phyloP scores from a whole-genome alignment of 2,113 vertebrate species.

The Phalacrocorax pelagicus region DNA sequence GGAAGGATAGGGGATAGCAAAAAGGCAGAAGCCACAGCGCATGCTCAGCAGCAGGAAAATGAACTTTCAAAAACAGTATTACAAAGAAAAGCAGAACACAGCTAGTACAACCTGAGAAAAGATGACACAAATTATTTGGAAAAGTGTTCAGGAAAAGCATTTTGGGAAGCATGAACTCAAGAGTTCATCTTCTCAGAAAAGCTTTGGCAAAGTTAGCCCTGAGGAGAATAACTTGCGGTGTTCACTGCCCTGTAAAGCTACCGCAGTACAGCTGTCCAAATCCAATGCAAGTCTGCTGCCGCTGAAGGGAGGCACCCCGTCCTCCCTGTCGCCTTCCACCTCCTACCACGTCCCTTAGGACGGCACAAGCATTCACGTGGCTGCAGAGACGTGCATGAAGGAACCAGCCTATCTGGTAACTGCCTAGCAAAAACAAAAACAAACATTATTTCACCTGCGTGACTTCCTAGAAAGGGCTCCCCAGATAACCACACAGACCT shows the following conservation, averaged over 20 bases:
- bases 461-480: background rate
- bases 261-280: background rate
- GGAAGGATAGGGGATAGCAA: too few species aligned
- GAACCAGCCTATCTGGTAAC: background rate
- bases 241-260: background rate
- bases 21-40: background rate
- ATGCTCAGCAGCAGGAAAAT: rapidly evolving
- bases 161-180: background rate
- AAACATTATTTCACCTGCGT: background rate
- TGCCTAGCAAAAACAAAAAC: background rate
- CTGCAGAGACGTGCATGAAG: background rate
- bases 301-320: too few species aligned
- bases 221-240: rapidly evolving
- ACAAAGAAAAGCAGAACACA: rapidly evolving
- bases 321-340: background rate
- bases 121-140: background rate
- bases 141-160: background rate
- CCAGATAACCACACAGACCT: background rate
- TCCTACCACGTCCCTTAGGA: rapidly evolving
- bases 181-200: background rate
- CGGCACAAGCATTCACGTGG: background rate
- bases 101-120: too few species aligned
- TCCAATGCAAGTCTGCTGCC: rapidly evolving
- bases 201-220: background rate
- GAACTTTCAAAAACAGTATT: rapidly evolving